Conservation (phyloP, 2,888 invertebrate species). For the Octonoba sinensis region DNA sequence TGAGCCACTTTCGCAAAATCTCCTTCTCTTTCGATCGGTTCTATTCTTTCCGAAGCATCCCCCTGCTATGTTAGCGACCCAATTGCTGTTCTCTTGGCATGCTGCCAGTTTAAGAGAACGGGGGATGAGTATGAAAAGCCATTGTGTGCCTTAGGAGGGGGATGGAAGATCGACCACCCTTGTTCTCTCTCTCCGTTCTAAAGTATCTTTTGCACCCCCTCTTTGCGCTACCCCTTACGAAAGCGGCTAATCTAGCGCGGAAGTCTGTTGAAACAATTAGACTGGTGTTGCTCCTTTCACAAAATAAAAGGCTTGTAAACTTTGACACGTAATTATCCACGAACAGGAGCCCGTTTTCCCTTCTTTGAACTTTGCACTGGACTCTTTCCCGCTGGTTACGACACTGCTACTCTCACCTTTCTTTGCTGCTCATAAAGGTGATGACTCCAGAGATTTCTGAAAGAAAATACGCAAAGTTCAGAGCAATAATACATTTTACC, state of each 20-base stretch:
- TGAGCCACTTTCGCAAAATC: slow-evolving; percentile 45
- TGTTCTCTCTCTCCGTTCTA: slow-evolving; percentile 13
- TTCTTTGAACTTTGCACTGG: slow-evolving; percentile 31
- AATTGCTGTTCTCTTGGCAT: slow-evolving; percentile 52
- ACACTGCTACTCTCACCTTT: too few species aligned
- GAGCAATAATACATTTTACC: too few species aligned
- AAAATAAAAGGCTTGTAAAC: slow-evolving; percentile 47
- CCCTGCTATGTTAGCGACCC: slow-evolving; percentile 49
- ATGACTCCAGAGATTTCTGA: too few species aligned
- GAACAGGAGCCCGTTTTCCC: slow-evolving; percentile 19
- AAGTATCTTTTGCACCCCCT: slow-evolving; percentile 17
- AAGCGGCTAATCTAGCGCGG: slow-evolving; percentile 34
- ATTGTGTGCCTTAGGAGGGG: too few species aligned
- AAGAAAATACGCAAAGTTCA: too few species aligned
- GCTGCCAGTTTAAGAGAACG: slow-evolving; percentile 15
- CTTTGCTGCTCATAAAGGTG: too few species aligned
- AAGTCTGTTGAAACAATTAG: slow-evolving; percentile 57
- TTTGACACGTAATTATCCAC: slow-evolving; percentile 54
- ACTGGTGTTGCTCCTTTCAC: slow-evolving; percentile 40
- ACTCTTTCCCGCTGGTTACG: slow-evolving; percentile 27
- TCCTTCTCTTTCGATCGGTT: slow-evolving; percentile 38
- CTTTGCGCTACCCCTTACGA: slow-evolving; percentile 7
- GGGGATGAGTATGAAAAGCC: background rate
- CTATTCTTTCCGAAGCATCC: slow-evolving; percentile 31
- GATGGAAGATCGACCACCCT: too few species aligned